Evolutionary conservation across 2,888 invertebrate species (phyloP), one percentile per base, ranked within the genome.

Genomic region (Omphaloscelis lunosa): DNA sequence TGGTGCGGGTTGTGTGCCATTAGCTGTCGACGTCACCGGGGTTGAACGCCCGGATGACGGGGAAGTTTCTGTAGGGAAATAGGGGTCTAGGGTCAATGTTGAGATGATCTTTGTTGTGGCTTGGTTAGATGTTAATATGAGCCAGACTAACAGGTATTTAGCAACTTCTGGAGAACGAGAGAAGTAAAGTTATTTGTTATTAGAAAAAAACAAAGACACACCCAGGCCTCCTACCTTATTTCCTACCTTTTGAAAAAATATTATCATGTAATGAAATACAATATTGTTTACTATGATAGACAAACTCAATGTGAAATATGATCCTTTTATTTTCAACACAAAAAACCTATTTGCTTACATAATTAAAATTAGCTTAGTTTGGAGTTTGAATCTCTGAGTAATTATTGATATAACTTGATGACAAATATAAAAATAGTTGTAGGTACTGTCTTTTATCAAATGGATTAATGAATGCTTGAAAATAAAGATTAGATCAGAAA

Each of bases 21-120:
- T 91, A 41, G 93, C 93, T 0, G 95, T 90, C 0, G 93, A 90
- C 0, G 96, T 93, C 53, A 96, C 95, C 56, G 98, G 98, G 68
- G 98, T 98, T 75, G 98, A 98, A 81, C 98, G 97, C 17, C 98
- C 98, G 34, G 98, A 98, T 70, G 98, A 98, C 78, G 96, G 95
- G 0, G 96, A 95, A 0, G 94, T 94, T 90, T 96, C 96, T 96
- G 94, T 97, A 95, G 68, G 75, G 69, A 72, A 80, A 61, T 79
- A 75, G 48, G 73, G 75, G 23, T 78, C 75, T 82, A 48, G 62
- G 77, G 48, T 84, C 86, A 84, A 86, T 84, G 83, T 84, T 86
- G 86, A 39, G 83, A 48, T 51, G 71, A 23, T 41, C 56, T 86
- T 69, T 11, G 5, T 53, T 69, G 15, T 1, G 12, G 67, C 23